Evolutionary conservation across 2,888 invertebrate species (phyloP).

Genomic region (Holacanthella duospinosa): DNA sequence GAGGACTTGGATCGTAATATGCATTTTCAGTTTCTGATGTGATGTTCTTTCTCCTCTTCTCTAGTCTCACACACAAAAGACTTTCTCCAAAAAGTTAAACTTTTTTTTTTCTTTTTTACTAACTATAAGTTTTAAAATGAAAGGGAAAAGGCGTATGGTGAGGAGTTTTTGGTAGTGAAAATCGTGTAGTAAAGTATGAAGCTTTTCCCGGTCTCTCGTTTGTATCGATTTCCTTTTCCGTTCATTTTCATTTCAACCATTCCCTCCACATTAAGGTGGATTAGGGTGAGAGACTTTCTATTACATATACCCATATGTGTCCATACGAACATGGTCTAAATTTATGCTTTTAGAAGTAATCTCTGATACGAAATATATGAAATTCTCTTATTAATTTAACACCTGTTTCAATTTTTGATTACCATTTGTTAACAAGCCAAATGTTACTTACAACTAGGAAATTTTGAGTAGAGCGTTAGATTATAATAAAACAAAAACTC

Average conservation of each 20-base stretch:
- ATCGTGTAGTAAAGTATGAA: too few relatives aligned
- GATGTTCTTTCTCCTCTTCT: neutral
- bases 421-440: too few relatives aligned
- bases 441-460: too few relatives aligned
- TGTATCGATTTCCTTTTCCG: constrained; percentile 3
- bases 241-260: neutral
- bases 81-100: neutral
- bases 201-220: neutral
- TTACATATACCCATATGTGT: neutral
- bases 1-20: constrained; percentile 3
- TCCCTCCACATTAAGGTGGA: constrained; percentile 4
- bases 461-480: too few relatives aligned
- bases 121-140: constrained; percentile 3
- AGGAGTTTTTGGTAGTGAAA: neutral
- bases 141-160: constrained; percentile 1
- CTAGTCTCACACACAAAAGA: neutral
- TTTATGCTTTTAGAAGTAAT: too few relatives aligned
- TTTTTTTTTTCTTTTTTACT: too few relatives aligned
- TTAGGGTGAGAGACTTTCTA: neutral
- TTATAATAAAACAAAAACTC: too few relatives aligned
- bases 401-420: too few relatives aligned
- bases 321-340: too few relatives aligned
- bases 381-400: too few relatives aligned
- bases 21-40: neutral
- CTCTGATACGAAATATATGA: too few relatives aligned